Evolutionary conservation across 1,140 invertebrate genomes (phyloP).

Genomic region (Leptinotarsa defecta): DNA sequence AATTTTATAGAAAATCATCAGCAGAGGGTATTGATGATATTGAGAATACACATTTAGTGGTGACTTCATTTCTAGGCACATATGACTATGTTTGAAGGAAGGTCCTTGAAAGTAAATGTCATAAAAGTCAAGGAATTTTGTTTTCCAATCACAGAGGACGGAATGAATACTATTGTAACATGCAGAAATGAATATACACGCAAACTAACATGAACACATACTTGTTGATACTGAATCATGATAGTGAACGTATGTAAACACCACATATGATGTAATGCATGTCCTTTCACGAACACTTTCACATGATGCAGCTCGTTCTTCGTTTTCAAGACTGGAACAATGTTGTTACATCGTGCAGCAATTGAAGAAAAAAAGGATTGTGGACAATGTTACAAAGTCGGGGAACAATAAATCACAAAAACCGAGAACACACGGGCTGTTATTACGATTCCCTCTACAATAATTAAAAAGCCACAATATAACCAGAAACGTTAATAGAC

Average conservation of each 20-base stretch:
- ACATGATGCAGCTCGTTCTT: neutral
- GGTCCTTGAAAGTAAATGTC: too few species aligned
- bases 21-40: too few species aligned
- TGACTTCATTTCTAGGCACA: too few species aligned
- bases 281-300: constrained; percentile 11
- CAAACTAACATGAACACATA: neutral
- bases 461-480: constrained; percentile 36
- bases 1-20: too few species aligned
- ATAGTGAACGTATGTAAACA: constrained; percentile 21
- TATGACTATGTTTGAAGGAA: too few species aligned
- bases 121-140: too few species aligned
- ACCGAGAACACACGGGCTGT: constrained; percentile 29
- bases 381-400: constrained; percentile 30
- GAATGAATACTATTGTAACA: too few species aligned
- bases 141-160: too few species aligned
- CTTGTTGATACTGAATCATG: constrained; percentile 9
- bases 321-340: neutral
- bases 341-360: constrained; percentile 3
- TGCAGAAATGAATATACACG: too few species aligned
- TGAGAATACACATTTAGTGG: too few species aligned
- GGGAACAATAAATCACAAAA: constrained; percentile 36
- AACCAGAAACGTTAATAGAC: constrained; percentile 26
- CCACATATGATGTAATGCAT: constrained; percentile 18
- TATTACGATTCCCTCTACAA: constrained; percentile 31
- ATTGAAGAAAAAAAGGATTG: neutral